These are phyloP conservation scores for Halictus quadricinctus DNA, from an alignment of 2,888 invertebrate species.

Conservation along the genomic window DNA sequence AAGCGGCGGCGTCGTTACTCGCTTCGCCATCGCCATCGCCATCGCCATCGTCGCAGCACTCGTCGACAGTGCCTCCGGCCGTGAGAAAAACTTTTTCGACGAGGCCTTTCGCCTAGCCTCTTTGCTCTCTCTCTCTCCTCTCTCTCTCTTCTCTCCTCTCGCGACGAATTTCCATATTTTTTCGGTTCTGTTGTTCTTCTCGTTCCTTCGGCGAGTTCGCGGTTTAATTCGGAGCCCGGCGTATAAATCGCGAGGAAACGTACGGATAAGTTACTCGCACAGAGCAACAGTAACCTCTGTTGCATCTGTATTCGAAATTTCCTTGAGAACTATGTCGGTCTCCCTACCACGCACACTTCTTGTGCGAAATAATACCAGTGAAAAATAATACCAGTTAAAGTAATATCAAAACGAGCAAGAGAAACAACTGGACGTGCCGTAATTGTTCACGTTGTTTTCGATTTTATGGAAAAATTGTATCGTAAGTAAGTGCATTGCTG, in stretches of 20 bases:
- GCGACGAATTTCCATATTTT: constrained; percentile 48
- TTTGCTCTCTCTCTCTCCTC: too few species aligned
- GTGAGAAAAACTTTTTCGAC: constrained; percentile 63
- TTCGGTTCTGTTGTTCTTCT: neutral
- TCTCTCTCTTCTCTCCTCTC: constrained; percentile 4
- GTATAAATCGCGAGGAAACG: constrained; percentile 38
- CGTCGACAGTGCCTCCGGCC: constrained; percentile 50
- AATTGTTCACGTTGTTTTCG: too few species aligned
- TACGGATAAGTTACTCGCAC: constrained; percentile 32
- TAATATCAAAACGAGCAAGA: too few species aligned
- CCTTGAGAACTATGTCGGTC: too few species aligned
- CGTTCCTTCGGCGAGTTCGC: constrained; percentile 21
- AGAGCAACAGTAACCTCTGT: neutral
- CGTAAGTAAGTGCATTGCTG: neutral
- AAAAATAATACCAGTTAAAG: too few species aligned
- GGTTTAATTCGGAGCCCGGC: constrained; percentile 50
- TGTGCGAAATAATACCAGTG: too few species aligned
- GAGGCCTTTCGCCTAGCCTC: too few species aligned
- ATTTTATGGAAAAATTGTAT: too few species aligned
- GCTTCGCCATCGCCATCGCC: constrained; percentile 31
- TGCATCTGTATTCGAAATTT: neutral
- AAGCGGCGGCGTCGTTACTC: constrained; percentile 23
- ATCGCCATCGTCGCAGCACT: constrained; percentile 17
- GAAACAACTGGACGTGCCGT: too few species aligned
- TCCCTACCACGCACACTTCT: too few species aligned